phyloP scores from a whole-genome alignment of 2,113 vertebrate species.

The Pontoporia blainvillei region DNA sequence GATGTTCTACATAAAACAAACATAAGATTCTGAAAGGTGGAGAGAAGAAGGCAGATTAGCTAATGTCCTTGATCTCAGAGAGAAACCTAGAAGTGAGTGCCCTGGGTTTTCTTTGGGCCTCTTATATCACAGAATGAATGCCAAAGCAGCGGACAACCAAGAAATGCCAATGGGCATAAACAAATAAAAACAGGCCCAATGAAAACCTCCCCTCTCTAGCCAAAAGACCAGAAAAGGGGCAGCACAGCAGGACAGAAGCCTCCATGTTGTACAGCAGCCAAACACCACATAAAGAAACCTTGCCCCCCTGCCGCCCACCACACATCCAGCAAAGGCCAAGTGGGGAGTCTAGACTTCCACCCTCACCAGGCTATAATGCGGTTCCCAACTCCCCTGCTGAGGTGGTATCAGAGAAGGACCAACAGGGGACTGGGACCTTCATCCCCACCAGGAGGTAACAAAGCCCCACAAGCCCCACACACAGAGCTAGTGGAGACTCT shows the following conservation, averaged over 20 bases:
- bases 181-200: background rate
- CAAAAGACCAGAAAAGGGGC: background rate
- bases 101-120: background rate
- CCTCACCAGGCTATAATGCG: background rate
- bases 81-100: background rate
- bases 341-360: background rate
- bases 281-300: background rate
- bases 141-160: background rate
- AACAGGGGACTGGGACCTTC: background rate
- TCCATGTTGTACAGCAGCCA: background rate
- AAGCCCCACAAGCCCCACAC: background rate
- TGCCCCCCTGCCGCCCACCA: background rate
- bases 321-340: background rate
- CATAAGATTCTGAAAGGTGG: background rate
- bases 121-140: background rate
- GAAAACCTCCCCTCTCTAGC: background rate
- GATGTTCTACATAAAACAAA: background rate
- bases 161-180: background rate
- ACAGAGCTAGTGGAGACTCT: background rate
- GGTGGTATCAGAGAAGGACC: background rate
- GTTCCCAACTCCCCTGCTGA: background rate
- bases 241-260: background rate
- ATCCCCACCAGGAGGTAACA: background rate
- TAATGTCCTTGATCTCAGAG: background rate
- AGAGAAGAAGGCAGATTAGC: background rate